phyloP scores from a whole-genome alignment of 1,140 invertebrate genomes.

The Eufriesea mexicana region DNA sequence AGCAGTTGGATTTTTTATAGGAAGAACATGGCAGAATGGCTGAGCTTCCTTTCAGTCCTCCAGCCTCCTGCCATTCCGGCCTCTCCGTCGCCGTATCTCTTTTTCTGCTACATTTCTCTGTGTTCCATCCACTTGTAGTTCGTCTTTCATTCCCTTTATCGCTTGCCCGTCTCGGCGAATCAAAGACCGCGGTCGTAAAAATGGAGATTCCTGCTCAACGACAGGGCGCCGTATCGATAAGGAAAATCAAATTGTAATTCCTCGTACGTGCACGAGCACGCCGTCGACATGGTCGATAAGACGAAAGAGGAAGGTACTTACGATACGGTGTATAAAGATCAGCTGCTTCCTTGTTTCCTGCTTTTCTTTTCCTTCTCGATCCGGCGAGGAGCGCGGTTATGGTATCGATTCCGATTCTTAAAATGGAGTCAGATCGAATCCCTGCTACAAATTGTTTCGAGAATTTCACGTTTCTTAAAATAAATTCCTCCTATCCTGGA shows the following conservation, averaged over 20 bases:
- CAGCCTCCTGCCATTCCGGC: constrained; percentile 28
- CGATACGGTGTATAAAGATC: neutral
- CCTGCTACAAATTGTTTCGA: too few relatives aligned
- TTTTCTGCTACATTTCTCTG: constrained; percentile 62
- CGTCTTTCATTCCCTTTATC: constrained; percentile 59
- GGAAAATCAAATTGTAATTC: constrained; percentile 53
- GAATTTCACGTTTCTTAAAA: too few relatives aligned
- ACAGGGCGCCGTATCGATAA: constrained; percentile 45
- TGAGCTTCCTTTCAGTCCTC: constrained; percentile 54
- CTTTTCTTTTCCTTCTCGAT: neutral
- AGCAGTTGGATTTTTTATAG: constrained; percentile 76
- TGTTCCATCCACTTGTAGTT: constrained; percentile 54
- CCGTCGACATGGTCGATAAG: neutral
- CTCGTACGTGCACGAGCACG: neutral
- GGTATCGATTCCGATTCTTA: too few relatives aligned
- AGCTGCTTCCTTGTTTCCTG: neutral
- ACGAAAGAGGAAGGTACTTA: neutral
- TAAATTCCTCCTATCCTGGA: too few relatives aligned
- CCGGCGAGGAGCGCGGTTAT: too few relatives aligned
- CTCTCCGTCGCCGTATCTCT: constrained; percentile 39
- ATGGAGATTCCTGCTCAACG: constrained; percentile 50
- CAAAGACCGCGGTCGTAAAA: constrained; percentile 54
- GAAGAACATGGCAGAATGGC: constrained; percentile 68
- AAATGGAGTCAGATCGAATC: too few relatives aligned
- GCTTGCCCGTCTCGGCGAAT: constrained; percentile 24